Conservation (phyloP, 1,140 invertebrate genomes). For the Melipona quadrifasciata region DNA sequence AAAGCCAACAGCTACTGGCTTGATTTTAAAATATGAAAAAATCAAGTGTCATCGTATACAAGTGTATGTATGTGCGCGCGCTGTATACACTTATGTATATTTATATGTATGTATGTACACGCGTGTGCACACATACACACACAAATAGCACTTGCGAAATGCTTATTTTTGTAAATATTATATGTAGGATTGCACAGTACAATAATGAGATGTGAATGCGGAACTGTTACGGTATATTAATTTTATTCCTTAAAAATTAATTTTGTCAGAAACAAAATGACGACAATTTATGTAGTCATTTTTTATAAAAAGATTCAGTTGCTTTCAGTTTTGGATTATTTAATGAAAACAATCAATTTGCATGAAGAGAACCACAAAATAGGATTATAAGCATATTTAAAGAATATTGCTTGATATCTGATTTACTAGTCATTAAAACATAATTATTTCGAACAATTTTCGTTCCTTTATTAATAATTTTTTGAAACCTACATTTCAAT, state of each 20-base stretch:
- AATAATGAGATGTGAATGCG: constrained; percentile 57
- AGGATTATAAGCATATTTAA: not conserved
- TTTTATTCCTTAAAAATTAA: constrained; percentile 17
- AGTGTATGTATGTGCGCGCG: too few species aligned
- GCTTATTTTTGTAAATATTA: constrained; percentile 80
- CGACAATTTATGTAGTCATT: constrained; percentile 17
- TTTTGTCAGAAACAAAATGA: constrained; percentile 3
- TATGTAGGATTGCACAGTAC: constrained; percentile 66
- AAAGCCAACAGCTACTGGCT: constrained; percentile 18
- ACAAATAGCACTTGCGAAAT: constrained; percentile 68
- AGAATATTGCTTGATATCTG: constrained; percentile 25
- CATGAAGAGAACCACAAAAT: not conserved
- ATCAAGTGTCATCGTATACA: constrained; percentile 26
- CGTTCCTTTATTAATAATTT: constrained; percentile 18
- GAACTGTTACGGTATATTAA: constrained; percentile 36
- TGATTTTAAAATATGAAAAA: constrained; percentile 28
- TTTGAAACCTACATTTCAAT: constrained; percentile 38
- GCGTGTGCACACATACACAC: not conserved
- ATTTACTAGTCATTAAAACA: constrained; percentile 38
- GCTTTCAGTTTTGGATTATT: constrained; percentile 8
- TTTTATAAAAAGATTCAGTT: not conserved
- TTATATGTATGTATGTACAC: too few species aligned
- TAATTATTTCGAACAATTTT: constrained; percentile 41
- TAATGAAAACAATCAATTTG: not conserved
- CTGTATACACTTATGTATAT: too few species aligned